These are phyloP conservation scores for Pollenia angustigena DNA, from an alignment of 2,888 invertebrate genomes.

Conservation along the genomic window DNA sequence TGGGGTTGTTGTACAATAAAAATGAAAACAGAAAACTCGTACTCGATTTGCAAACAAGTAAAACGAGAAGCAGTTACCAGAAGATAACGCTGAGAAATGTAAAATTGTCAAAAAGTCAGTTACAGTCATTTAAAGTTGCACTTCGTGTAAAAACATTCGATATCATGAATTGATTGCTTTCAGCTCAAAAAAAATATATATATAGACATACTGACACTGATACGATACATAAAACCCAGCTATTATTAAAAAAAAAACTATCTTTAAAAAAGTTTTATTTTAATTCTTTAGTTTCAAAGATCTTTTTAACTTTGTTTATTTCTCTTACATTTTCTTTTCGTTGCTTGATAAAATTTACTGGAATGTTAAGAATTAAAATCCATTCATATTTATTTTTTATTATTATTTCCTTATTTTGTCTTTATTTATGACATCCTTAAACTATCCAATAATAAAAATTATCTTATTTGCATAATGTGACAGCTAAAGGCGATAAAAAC, in stretches of 20 bases:
- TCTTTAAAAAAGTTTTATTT: neutral
- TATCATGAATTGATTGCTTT: conserved; percentile 54
- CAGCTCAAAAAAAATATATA: neutral
- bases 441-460: conserved; percentile 73
- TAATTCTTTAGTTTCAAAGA: neutral
- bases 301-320: neutral
- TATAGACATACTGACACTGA: neutral
- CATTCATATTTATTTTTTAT: conserved; percentile 14
- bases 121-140: conserved; percentile 55
- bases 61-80: conserved; percentile 31
- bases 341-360: neutral
- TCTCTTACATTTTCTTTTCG: neutral
- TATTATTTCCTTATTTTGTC: neutral
- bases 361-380: conserved; percentile 20
- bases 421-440: conserved; percentile 59
- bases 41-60: conserved; percentile 6
- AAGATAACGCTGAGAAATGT: conserved; percentile 57
- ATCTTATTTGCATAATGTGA: conserved; percentile 75
- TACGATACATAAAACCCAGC: neutral
- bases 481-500: conserved; percentile 69
- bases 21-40: neutral
- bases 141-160: conserved; percentile 52
- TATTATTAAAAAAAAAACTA: neutral
- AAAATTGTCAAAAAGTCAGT: conserved; percentile 56
- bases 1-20: conserved; percentile 49